Evolutionary conservation across 2,797 vertebrate species (phyloP), one percentile per base, ranked within the genome.

Genomic region (Hydrocynus forskahlii): DNA sequence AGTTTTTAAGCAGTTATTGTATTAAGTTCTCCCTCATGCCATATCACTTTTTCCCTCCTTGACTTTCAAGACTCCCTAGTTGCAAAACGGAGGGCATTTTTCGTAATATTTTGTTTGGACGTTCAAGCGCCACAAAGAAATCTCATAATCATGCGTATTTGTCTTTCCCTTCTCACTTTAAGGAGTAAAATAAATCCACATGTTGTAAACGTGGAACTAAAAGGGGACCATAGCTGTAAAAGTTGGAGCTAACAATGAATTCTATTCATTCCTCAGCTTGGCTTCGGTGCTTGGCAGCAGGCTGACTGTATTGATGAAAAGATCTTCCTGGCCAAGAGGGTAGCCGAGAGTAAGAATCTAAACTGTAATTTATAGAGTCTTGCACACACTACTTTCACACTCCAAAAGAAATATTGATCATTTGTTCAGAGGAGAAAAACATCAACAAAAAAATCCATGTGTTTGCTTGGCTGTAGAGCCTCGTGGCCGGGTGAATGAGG

Each of bases 231-330:
- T 83, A 55, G 66, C 79, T 88, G 76, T 85, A 35, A 82, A 85
- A 83, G 86, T 64, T 87, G 84, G 72, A 52, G 35, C 72, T 63
- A 89, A 92, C 91, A 91, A 92, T 89, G 88, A 87, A 84, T 89
- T 87, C 82, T 86, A 90, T 92, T 92, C 89, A 90, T 90, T 82
- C 81, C 25, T 84, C 4, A 52, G 82, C 87, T 88, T 89, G 89
- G 89, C 88, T 83, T 73, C 43, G 43, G 75, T 19, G 55, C 68
- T 74, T 77, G 80, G 81, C 86, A 68, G 82, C 29, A 83, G 86
- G 80, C 25, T 62, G 62, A 78, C 74, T 80, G 21, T 78, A 68
- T 78, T 21, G 66, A 76, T 43, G 71, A 17, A 74, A 87, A 38
- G 54, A 75, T 67, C 72, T 80, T 45, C 69, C 54, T 68, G 35